Percentiles rank a stretch among this genome's conserved stretches.
These are phyloP conservation scores for Porites divaricata DNA, from an alignment of 92 coral and sea anemone species.

Conservation along the genomic window DNA sequence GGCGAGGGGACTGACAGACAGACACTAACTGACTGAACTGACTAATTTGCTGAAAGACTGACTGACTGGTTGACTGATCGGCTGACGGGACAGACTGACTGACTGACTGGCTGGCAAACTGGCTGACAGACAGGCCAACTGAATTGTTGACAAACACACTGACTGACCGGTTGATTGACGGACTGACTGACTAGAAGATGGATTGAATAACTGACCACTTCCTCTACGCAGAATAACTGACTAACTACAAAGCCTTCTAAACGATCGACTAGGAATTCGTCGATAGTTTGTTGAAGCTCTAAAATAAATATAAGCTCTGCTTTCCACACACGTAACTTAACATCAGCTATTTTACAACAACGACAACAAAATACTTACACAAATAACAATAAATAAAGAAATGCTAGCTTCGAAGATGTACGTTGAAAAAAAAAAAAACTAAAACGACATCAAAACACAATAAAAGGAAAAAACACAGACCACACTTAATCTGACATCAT, in stretches of 20 bases:
- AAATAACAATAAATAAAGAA: no score
- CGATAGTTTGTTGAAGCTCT: not conserved
- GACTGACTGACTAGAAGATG: not conserved
- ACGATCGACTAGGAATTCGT: not conserved
- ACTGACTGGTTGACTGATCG: conserved; percentile 26
- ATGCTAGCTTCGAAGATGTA: no score
- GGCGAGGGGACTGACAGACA: not conserved
- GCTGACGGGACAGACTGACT: conserved; percentile 27
- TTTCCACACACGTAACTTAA: not conserved
- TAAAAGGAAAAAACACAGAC: not conserved
- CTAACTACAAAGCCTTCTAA: not conserved
- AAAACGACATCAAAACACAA: not conserved
- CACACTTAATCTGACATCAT: not conserved
- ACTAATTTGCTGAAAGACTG: conserved; percentile 10
- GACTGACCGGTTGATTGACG: not conserved
- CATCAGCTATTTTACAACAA: not conserved
- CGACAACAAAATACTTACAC: not conserved
- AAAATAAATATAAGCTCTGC: not conserved
- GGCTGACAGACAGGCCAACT: conserved; percentile 31
- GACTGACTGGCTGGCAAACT: conserved; percentile 21
- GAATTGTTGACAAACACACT: conserved; percentile 11
- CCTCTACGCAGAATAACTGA: not conserved
- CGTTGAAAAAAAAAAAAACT: no score
- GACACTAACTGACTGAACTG: conserved; percentile 4
- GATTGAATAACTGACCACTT: not conserved